These are phyloP conservation scores for Dendrolimus pini DNA, from an alignment of 2,888 invertebrate species.

Conservation along the genomic window DNA sequence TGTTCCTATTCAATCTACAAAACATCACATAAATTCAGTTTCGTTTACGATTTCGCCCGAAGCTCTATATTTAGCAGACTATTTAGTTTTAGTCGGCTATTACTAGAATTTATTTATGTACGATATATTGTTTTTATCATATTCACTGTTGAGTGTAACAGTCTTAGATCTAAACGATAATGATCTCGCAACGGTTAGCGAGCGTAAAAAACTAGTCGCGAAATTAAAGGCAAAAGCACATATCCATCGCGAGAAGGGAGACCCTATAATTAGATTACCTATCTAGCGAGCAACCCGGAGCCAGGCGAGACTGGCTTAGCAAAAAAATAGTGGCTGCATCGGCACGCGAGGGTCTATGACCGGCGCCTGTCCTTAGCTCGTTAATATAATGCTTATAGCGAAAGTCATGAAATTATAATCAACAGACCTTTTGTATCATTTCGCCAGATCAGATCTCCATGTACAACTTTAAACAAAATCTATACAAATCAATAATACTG, in stretches of 20 bases:
- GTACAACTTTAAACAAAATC: too few relatives aligned
- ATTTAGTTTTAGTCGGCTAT: too few relatives aligned
- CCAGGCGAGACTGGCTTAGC: constrained; percentile 51
- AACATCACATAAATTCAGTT: too few relatives aligned
- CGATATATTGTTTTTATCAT: too few relatives aligned
- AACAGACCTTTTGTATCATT: constrained; percentile 7
- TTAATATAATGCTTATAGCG: constrained; percentile 49
- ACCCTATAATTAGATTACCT: constrained; percentile 65
- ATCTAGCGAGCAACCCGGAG: constrained; percentile 49
- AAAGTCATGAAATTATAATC: constrained; percentile 38
- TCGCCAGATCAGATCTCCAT: too few relatives aligned
- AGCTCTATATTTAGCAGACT: too few relatives aligned
- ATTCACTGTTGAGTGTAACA: too few relatives aligned
- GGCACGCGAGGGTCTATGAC: constrained; percentile 56
- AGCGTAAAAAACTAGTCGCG: constrained; percentile 33
- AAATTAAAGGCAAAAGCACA: constrained; percentile 36
- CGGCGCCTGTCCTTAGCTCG: constrained; percentile 44
- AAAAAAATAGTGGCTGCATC: constrained; percentile 53
- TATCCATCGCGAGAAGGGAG: constrained; percentile 36
- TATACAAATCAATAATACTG: too few relatives aligned
- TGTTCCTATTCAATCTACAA: too few relatives aligned
- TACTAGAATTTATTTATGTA: too few relatives aligned
- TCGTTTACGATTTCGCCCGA: too few relatives aligned
- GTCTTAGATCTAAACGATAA: constrained; percentile 3
- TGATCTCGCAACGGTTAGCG: constrained; percentile 23